These are phyloP conservation scores for Thrips palmi DNA, from an alignment of 1,140 invertebrate species.

Conservation along the genomic window DNA sequence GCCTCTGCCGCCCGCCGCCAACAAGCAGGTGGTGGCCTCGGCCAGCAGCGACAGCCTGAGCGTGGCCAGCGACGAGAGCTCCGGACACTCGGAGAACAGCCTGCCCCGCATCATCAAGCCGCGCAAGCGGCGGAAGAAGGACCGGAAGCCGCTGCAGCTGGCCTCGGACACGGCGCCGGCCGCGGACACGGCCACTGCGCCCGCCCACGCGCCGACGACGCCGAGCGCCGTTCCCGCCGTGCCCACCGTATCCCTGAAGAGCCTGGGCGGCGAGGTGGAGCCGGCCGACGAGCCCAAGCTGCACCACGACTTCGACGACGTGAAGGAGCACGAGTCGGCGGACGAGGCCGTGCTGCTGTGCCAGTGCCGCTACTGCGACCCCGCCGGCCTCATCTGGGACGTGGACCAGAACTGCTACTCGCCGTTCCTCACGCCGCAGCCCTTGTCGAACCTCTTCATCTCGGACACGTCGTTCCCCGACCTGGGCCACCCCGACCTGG, in stretches of 20 bases:
- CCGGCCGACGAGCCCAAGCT: constrained; percentile 17
- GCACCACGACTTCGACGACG: constrained; percentile 20
- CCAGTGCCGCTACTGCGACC: constrained; percentile 63
- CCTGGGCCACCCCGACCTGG: constrained; percentile 12
- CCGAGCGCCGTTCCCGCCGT: constrained; percentile 13
- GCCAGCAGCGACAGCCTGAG: constrained; percentile 41
- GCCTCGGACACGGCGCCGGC: constrained; percentile 21
- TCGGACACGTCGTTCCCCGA: constrained; percentile 17
- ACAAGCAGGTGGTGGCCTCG: constrained; percentile 13
- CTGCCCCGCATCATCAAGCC: constrained; percentile 75
- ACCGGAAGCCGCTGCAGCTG: constrained; percentile 42
- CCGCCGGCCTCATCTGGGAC: constrained; percentile 57
- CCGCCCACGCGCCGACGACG: constrained; percentile 6
- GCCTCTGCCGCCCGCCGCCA: constrained; percentile 18
- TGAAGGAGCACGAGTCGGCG: constrained; percentile 21
- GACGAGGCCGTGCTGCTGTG: constrained; percentile 29
- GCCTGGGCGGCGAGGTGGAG: constrained; percentile 22
- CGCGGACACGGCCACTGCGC: constrained; percentile 21
- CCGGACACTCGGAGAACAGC: constrained; percentile 51
- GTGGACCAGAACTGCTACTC: constrained; percentile 33
- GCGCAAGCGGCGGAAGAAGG: constrained; percentile 72
- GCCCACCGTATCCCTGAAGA: constrained; percentile 21
- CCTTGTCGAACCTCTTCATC: constrained; percentile 7
- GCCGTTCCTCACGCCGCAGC: constrained; percentile 25
- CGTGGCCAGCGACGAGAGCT: constrained; percentile 57